phyloP scores from a whole-genome alignment of 2,113 vertebrate genomes.

The Silurus glanis region DNA sequence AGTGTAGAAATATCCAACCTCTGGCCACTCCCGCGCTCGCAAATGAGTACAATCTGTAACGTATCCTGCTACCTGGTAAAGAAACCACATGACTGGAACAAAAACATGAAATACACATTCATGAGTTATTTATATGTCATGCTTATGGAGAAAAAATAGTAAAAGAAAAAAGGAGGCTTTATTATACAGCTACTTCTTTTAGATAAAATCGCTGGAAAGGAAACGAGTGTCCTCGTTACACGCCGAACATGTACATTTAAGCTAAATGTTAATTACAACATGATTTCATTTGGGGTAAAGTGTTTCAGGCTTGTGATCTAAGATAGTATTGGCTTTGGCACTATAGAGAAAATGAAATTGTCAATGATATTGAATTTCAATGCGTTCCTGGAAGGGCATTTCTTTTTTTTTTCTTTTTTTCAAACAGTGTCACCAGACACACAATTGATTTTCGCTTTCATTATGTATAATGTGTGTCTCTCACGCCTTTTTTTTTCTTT shows the following conservation, averaged over 20 bases:
- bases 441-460: conserved; percentile 52
- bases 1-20: conserved; percentile 1
- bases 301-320: conserved; percentile 57
- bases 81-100: conserved; percentile 1
- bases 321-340: conserved; percentile 66
- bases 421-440: conserved; percentile 43
- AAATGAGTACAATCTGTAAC: conserved; percentile 82
- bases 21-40: conserved; percentile 83
- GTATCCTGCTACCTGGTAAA: conserved; percentile 32
- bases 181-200: background rate
- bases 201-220: background rate
- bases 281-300: conserved; percentile 65
- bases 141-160: background rate
- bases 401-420: conserved; percentile 9
- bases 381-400: conserved; percentile 58
- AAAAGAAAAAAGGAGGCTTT: background rate
- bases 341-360: conserved; percentile 64
- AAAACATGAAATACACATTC: background rate
- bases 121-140: conserved; percentile 12
- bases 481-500: no score
- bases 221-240: conserved; percentile 40
- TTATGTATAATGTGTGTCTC: conserved; percentile 17
- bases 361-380: conserved; percentile 73
- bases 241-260: conserved; percentile 62
- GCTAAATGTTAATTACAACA: conserved; percentile 71